Percentiles rank a stretch among this genome's conserved stretches.
These are phyloP conservation scores for Auanema sp. DNA, from an alignment of 2,888 invertebrate genomes.

Conservation along the genomic window DNA sequence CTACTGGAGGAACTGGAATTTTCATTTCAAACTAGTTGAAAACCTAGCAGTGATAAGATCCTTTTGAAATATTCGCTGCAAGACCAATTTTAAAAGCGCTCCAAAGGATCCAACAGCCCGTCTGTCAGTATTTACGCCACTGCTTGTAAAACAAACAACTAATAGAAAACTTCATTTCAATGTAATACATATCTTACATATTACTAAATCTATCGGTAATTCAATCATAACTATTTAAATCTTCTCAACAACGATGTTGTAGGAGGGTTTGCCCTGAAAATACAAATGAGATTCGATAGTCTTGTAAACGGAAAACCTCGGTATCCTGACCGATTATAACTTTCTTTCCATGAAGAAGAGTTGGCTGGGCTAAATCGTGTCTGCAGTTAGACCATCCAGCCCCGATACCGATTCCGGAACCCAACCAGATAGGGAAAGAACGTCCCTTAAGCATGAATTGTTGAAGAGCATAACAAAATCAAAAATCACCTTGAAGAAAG, in stretches of 20 bases:
- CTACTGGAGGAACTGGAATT: too few species aligned
- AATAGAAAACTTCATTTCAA: too few species aligned
- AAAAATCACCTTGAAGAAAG: slow-evolving; percentile 74
- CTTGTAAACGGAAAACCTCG: slow-evolving; percentile 20
- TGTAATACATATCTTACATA: too few species aligned
- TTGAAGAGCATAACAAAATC: slow-evolving; percentile 27
- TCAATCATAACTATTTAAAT: not conserved
- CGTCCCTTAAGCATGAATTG: slow-evolving; percentile 75
- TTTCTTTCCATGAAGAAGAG: slow-evolving; percentile 64
- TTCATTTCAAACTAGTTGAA: too few species aligned
- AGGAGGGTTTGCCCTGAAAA: slow-evolving; percentile 40
- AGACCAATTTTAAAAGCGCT: too few species aligned
- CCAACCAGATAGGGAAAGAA: slow-evolving; percentile 84
- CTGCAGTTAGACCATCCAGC: slow-evolving; percentile 87
- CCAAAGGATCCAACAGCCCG: too few species aligned
- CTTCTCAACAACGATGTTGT: slow-evolving; percentile 43
- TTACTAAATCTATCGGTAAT: not conserved
- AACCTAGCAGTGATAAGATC: too few species aligned
- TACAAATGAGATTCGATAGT: not conserved
- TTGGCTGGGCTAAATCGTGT: slow-evolving; percentile 70
- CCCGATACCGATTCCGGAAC: slow-evolving; percentile 86
- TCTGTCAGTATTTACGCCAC: too few species aligned
- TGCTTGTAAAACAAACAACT: too few species aligned
- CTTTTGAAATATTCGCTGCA: too few species aligned
- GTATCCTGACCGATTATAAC: slow-evolving; percentile 55